Conservation (phyloP, 2,797 vertebrate species). For the Arremon brunneinucha region DNA sequence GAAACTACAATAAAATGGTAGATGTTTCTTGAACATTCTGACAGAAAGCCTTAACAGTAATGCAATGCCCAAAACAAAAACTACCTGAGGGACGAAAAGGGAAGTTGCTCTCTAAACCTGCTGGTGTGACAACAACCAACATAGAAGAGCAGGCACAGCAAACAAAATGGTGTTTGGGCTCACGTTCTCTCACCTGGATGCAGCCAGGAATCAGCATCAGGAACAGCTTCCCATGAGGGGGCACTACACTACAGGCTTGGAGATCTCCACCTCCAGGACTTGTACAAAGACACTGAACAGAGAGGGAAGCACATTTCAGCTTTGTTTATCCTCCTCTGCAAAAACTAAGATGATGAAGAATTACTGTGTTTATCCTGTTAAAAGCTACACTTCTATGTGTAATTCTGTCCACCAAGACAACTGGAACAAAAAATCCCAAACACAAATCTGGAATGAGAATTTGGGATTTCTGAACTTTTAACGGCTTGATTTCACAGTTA, state of each 20-base stretch:
- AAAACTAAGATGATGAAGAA: neutral
- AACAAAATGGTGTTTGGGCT: neutral
- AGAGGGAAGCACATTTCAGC: neutral
- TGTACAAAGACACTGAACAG: fast-evolving
- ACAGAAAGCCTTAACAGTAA: neutral
- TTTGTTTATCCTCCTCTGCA: neutral
- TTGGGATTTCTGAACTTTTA: neutral
- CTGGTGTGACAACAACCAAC: fast-evolving
- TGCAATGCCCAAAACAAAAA: neutral
- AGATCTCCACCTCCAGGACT: neutral
- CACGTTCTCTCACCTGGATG: neutral
- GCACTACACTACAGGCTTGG: neutral
- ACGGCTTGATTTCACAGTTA: neutral
- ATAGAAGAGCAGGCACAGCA: fast-evolving
- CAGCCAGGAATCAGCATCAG: neutral
- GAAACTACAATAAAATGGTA: neutral
- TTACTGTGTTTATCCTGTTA: neutral
- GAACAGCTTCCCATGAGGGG: slow-evolving; percentile 14
- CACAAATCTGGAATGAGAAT: neutral
- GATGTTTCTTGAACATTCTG: neutral
- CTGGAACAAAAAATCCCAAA: neutral
- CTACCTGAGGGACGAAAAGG: neutral
- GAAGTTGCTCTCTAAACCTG: neutral
- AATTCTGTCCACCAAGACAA: neutral
- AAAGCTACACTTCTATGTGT: neutral